Evolutionary conservation across 2,797 vertebrate genomes (phyloP).

Genomic region (Peromyscus nudipes): DNA sequence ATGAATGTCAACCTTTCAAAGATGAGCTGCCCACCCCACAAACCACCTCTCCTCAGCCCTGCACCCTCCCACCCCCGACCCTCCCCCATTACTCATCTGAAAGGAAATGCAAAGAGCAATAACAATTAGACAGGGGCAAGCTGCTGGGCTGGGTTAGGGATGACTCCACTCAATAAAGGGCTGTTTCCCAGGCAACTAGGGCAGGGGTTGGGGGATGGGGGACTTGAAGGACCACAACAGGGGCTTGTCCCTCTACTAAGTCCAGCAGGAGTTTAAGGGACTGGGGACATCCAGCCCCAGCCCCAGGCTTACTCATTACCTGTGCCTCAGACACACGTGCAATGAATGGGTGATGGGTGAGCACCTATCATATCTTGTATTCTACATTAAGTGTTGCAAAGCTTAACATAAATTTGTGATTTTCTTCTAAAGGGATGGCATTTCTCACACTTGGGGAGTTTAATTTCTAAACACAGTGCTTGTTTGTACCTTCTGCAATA

Average conservation of each 20-base stretch:
- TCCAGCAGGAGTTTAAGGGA: neutral
- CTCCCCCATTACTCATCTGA: slow-evolving; percentile 95
- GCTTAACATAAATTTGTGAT: slow-evolving; percentile 32
- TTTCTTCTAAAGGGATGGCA: slow-evolving; percentile 51
- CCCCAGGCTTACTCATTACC: neutral
- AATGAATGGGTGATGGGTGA: neutral
- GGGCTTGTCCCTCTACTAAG: neutral
- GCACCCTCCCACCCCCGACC: slow-evolving; percentile 89
- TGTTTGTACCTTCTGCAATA: neutral
- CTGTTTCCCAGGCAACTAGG: slow-evolving; percentile 85
- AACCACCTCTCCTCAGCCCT: slow-evolving; percentile 92
- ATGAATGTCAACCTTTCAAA: slow-evolving; percentile 93
- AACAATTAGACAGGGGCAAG: slow-evolving; percentile 99
- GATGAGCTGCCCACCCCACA: slow-evolving; percentile 94
- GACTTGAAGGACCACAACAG: neutral
- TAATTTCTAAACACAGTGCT: slow-evolving; percentile 27
- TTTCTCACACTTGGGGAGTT: neutral
- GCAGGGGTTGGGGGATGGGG: neutral
- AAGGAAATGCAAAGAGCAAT: slow-evolving; percentile 93
- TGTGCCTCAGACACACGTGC: neutral
- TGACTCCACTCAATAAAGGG: slow-evolving; percentile 91
- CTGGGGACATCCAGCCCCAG: neutral
- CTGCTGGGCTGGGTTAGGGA: slow-evolving; percentile 89
- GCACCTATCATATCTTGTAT: neutral
- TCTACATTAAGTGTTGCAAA: slow-evolving; percentile 62